phyloP scores from a whole-genome alignment of 53 echinoderm and acorn worm genomes.

The Paelopatides confundens region DNA sequence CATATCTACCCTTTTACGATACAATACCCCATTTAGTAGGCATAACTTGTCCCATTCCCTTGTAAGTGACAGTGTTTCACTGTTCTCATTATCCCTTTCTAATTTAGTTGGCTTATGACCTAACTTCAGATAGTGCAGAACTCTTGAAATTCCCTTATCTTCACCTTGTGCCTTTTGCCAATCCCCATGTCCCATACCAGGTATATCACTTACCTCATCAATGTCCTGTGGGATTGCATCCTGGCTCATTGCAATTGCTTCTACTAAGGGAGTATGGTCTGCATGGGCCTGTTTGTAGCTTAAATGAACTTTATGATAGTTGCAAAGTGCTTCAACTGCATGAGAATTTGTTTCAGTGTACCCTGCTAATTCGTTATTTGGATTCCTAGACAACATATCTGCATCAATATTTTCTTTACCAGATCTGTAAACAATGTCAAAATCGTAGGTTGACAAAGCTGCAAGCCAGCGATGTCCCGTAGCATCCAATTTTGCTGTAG shows the following conservation, averaged over 20 bases:
- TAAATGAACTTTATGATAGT: conserved; percentile 11
- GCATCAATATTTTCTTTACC: conserved; percentile 54
- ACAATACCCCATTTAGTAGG: conserved; percentile 23
- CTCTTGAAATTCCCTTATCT: conserved; percentile 41
- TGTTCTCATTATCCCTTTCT: not conserved
- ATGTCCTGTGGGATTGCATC: not conserved
- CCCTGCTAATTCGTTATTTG: not conserved
- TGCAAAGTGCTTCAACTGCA: conserved; percentile 10
- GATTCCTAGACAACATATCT: conserved; percentile 50
- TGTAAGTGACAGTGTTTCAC: not conserved
- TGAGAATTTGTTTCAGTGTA: not conserved
- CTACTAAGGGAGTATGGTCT: not conserved
- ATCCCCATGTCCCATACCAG: not conserved
- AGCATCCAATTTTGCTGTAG: conserved; percentile 12
- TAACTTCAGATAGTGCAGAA: not conserved
- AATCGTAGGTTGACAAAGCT: conserved; percentile 23
- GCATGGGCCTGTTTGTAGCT: not conserved
- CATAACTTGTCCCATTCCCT: conserved; percentile 56
- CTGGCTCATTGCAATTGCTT: conserved; percentile 11
- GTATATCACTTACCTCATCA: not conserved
- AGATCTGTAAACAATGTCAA: conserved; percentile 30
- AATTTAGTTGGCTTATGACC: not conserved
- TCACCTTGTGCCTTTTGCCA: conserved; percentile 5
- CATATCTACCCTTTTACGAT: conserved; percentile 4
- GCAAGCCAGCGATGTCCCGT: conserved; percentile 76